These are phyloP conservation scores for Papilio elwesi DNA, from an alignment of 2,888 invertebrate genomes.

Conservation along the genomic window DNA sequence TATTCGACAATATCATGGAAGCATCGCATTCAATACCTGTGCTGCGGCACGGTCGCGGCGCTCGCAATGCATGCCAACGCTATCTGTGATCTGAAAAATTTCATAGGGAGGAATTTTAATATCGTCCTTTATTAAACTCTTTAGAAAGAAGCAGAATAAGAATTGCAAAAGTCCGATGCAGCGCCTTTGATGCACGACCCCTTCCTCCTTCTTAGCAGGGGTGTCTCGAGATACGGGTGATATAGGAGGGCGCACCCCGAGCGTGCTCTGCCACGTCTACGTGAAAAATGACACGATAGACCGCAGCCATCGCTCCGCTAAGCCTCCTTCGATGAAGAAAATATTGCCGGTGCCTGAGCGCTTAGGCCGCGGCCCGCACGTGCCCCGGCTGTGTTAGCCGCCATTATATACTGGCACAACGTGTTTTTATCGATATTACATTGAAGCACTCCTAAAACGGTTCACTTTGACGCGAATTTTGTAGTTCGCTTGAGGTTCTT, in stretches of 20 bases:
- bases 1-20: slow-evolving; percentile 11
- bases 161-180: slow-evolving; percentile 62
- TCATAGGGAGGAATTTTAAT: slow-evolving; percentile 74
- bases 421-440: slow-evolving; percentile 27
- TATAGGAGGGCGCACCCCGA: slow-evolving; percentile 9
- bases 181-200: slow-evolving; percentile 52
- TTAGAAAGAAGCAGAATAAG: slow-evolving; percentile 56
- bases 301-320: slow-evolving; percentile 70
- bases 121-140: slow-evolving; percentile 73
- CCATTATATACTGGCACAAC: slow-evolving; percentile 17
- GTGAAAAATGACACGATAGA: slow-evolving; percentile 76
- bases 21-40: slow-evolving; percentile 17
- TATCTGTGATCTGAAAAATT: slow-evolving; percentile 39
- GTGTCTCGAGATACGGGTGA: slow-evolving; percentile 27
- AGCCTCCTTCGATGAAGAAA: slow-evolving; percentile 73
- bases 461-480: slow-evolving; percentile 7
- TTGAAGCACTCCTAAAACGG: slow-evolving; percentile 1
- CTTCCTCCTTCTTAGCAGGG: slow-evolving; percentile 18
- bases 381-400: slow-evolving; percentile 36
- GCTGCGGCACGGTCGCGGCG: not conserved
- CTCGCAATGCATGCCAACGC: slow-evolving; percentile 33
- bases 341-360: slow-evolving; percentile 71
- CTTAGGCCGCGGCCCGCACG: slow-evolving; percentile 49
- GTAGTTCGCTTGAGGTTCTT: not conserved
- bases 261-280: slow-evolving; percentile 19